Base-by-base conservation (phyloP, 2,797 vertebrate genomes). In the Pempheris klunzingeri region DNA sequence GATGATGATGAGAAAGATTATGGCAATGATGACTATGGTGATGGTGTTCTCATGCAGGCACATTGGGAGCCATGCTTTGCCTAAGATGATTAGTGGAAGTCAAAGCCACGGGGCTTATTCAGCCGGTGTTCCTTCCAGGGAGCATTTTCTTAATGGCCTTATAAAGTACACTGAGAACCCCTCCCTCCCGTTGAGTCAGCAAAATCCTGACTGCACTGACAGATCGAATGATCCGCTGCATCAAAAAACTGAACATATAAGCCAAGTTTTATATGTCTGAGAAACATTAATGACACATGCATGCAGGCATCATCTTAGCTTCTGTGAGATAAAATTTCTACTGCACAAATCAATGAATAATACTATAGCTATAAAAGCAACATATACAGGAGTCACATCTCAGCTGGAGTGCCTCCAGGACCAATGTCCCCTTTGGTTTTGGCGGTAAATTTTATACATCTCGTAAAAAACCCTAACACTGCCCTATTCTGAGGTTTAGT, bases 71-170 rank as follows among this genome's bases (percentile, higher is more conserved):
- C 94, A 94, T 90, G 94, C 89, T 90, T 92, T 88, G 80, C 84
- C 78, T 95, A 94, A 95, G 92, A 84, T 91, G 93, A 95, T 95
- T 95, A 95, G 84, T 83, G 70, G 74, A 89, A 92, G 92, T 92
- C 90, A 94, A 93, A 94, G 93, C 92, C 91, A 81, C 20, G 14
- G 66, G 75, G 85, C 89, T 93, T 93, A 90, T 92, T 91, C 93
- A 87, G 77, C 58, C 70, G 26, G 64, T 88, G 83, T 88, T 84
- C 89, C 78, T 88, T 84, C 89, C 78, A 79, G 80, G 72, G 84
- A 83, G 79, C 76, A 73, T 85, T 90, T 91, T 85, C 88, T 92
- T 88, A 90, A 90, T 91, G 89, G 90, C 82, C 80, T 89, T 88
- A 88, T 80, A 69, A 85, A 88, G 87, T 67, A 82, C 74, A 83